A percentile compares a stretch with the other conserved stretches of the same genome.
phyloP scores from a whole-genome alignment of 2,113 vertebrate genomes.

The Rissa tridactyla region DNA sequence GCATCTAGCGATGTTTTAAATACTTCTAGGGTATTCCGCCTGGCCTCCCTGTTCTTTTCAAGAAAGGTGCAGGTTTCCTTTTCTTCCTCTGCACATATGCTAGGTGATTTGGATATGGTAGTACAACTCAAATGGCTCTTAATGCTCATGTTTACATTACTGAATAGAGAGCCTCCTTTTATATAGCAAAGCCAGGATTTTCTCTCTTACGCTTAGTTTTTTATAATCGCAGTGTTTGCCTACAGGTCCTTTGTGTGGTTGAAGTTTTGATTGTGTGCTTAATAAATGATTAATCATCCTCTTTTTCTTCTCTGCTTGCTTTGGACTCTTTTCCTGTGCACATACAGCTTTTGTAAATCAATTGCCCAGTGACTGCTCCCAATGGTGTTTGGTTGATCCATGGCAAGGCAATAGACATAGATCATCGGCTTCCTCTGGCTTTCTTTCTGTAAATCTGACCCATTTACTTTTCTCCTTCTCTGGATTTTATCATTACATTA shows the following conservation, averaged over 20 bases:
- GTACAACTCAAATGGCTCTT: background rate
- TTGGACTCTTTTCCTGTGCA: background rate
- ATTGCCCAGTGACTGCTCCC: background rate
- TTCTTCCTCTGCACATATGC: background rate
- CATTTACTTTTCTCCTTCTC: conserved; percentile 2
- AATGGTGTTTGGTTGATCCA: background rate
- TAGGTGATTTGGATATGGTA: background rate
- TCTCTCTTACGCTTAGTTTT: background rate
- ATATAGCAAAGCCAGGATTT: background rate
- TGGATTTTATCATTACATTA: conserved; percentile 5
- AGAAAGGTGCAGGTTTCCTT: background rate
- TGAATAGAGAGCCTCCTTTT: background rate
- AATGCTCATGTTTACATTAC: background rate
- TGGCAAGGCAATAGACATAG: background rate
- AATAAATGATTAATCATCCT: conserved; percentile 7
- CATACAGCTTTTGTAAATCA: background rate
- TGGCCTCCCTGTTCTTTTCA: background rate
- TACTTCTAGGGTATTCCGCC: background rate
- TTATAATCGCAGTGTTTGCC: background rate
- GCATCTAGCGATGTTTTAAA: background rate
- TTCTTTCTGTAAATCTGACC: background rate
- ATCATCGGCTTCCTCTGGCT: background rate
- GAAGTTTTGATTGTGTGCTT: background rate
- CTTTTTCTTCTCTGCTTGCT: background rate
- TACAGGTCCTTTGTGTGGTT: background rate